A percentile compares a stretch with the other conserved stretches of the same genome.
Evolutionary conservation across 2,888 invertebrate species (phyloP).

Genomic region (Poecilobothrus nobilitatus): DNA sequence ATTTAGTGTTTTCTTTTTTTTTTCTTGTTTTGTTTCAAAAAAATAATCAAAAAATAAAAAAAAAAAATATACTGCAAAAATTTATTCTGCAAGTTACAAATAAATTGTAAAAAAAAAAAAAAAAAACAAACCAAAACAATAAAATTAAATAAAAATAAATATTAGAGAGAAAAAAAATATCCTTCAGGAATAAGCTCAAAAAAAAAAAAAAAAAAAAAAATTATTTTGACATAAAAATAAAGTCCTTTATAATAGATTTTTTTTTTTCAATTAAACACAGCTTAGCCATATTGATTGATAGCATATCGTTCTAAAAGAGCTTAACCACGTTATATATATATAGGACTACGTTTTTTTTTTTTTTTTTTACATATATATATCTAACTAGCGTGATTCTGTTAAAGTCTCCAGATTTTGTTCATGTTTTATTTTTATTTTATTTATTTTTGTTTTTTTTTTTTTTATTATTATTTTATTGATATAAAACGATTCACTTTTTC

Average conservation of each 20-base stretch:
- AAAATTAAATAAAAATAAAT: neutral
- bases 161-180: neutral
- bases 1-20: neutral
- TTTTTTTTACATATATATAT: too few species aligned
- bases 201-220: too few species aligned
- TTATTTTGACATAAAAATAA: conserved; percentile 4
- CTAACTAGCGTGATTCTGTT: too few species aligned
- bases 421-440: neutral
- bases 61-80: neutral
- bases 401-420: neutral
- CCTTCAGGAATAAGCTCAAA: too few species aligned
- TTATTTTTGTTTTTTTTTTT: neutral
- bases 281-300: conserved; percentile 3
- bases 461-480: neutral
- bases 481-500: conserved; percentile 4
- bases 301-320: conserved; percentile 1
- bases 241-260: conserved; percentile 5
- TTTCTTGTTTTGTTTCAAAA: neutral
- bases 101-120: too few species aligned
- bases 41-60: neutral
- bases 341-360: too few species aligned
- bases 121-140: neutral
- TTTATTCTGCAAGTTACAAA: neutral
- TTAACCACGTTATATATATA: neutral
- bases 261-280: conserved; percentile 2